Conservation (phyloP, 2,113 vertebrate species). For the Delphinapterus leucas region DNA sequence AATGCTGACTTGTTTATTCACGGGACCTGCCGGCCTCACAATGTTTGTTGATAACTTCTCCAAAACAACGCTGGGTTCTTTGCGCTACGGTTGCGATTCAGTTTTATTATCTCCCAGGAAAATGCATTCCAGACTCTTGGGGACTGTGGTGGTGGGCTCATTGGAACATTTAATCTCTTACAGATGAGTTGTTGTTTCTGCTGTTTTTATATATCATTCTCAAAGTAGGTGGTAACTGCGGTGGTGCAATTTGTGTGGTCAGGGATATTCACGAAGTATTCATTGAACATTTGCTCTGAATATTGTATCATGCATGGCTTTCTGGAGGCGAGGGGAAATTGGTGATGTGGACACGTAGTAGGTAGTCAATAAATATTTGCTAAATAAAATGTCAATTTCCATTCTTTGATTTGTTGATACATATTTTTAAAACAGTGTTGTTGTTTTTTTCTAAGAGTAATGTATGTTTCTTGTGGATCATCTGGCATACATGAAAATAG, state of each 20-base stretch:
- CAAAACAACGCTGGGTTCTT: background rate
- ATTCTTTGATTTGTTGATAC: background rate
- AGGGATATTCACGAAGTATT: background rate
- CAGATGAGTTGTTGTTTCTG: background rate
- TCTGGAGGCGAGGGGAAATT: background rate
- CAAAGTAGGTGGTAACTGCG: background rate
- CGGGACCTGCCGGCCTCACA: background rate
- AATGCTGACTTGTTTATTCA: background rate
- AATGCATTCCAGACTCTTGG: background rate
- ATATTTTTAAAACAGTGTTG: background rate
- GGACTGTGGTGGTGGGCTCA: background rate
- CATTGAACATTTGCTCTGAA: background rate
- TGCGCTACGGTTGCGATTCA: background rate
- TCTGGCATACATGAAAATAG: background rate
- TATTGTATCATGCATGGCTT: background rate
- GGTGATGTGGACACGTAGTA: background rate
- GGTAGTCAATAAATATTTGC: background rate
- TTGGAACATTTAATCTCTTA: constrained; percentile 37
- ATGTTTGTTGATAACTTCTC: background rate
- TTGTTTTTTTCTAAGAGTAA: no score
- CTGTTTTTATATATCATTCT: background rate
- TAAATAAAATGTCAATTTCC: background rate
- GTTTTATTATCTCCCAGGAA: background rate
- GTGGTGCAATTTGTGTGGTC: background rate
- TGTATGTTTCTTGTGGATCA: background rate